A percentile compares a stretch with the other conserved stretches of the same genome.
phyloP scores from a whole-genome alignment of 2,113 vertebrate genomes.

The Bos taurus region DNA sequence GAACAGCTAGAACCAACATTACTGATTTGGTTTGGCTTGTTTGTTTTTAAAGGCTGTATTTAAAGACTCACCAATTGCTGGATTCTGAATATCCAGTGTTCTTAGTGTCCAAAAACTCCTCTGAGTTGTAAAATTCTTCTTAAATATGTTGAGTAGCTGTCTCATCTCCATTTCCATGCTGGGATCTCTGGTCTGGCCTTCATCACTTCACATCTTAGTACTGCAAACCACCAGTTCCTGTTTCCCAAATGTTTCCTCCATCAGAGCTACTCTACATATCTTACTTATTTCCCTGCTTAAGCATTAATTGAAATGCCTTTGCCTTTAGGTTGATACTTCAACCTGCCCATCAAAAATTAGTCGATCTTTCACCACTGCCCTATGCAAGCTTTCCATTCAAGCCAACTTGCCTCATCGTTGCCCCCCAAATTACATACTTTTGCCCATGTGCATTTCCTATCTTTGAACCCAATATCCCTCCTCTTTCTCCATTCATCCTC shows the following conservation, averaged over 20 bases:
- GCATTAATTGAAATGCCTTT: not conserved
- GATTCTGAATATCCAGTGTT: not conserved
- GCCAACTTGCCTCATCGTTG: not conserved
- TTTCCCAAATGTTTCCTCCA: not conserved
- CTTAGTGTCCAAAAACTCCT: not conserved
- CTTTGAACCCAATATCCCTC: not conserved
- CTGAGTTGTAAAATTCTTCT: not conserved
- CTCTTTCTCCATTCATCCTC: not conserved
- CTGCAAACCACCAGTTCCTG: not conserved
- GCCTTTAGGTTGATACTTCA: not conserved
- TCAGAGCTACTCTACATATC: not conserved
- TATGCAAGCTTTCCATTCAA: not conserved
- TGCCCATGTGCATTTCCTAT: not conserved
- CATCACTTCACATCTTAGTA: not conserved
- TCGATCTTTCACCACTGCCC: not conserved
- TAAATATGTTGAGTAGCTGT: not conserved
- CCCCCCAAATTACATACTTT: not conserved
- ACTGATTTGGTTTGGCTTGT: not conserved
- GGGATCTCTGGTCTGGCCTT: not conserved
- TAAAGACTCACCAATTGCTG: not conserved
- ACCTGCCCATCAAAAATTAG: not conserved
- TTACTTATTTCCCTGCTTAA: not conserved
- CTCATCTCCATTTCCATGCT: not conserved
- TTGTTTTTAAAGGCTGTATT: conserved; percentile 19
- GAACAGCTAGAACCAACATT: not conserved